These are phyloP conservation scores for Naja naja DNA, from an alignment of 2,113 vertebrate genomes.

Conservation along the genomic window DNA sequence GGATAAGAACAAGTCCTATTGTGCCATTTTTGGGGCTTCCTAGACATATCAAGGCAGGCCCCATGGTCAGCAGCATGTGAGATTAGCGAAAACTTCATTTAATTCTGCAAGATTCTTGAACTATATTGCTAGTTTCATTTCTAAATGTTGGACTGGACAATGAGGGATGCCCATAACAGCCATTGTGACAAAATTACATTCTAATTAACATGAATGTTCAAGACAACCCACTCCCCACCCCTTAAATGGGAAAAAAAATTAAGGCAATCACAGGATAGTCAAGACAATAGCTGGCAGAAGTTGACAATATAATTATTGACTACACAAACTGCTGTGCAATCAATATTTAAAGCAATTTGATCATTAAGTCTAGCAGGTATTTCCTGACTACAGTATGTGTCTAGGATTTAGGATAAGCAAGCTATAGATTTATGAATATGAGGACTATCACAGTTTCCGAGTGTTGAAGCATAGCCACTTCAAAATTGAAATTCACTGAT, in stretches of 20 bases:
- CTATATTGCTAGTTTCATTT: neutral
- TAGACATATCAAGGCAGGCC: neutral
- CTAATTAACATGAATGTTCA: constrained; percentile 23
- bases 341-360: constrained; percentile 65
- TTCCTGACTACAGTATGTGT: constrained; percentile 54
- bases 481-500: constrained; percentile 66
- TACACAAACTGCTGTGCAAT: constrained; percentile 59
- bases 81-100: neutral
- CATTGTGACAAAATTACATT: neutral
- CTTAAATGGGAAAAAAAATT: constrained; percentile 14
- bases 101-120: neutral
- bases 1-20: neutral
- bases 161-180: neutral
- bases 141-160: neutral
- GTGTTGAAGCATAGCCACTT: constrained; percentile 51
- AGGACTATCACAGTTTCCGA: constrained; percentile 51
- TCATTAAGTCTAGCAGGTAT: constrained; percentile 49
- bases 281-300: constrained; percentile 48
- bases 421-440: constrained; percentile 65
- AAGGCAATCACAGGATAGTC: constrained; percentile 40
- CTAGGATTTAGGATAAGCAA: constrained; percentile 43
- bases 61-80: neutral
- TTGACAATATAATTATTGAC: constrained; percentile 47
- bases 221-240: neutral
- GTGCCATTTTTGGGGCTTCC: neutral